Conservation (phyloP, 30 jellyfish, hydroid and myxozoan species). For the Haliclystus octoradiatus region DNA sequence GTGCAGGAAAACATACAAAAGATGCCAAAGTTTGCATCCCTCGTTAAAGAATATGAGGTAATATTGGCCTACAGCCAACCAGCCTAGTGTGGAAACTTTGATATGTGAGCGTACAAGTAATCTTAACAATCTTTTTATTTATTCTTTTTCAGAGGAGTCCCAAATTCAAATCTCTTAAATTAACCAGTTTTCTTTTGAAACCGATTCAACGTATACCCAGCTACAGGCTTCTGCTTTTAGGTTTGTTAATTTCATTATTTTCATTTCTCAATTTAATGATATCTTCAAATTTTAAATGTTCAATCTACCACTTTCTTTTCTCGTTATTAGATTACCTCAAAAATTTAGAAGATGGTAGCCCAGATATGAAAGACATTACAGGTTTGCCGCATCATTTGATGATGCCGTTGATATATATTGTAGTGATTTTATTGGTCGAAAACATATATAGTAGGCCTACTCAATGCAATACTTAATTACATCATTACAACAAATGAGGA, state of each 20-base stretch:
- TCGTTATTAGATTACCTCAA: slow-evolving; percentile 48
- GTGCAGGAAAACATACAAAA: slow-evolving; percentile 53
- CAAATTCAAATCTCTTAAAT: slow-evolving; percentile 36
- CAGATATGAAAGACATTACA: slow-evolving; percentile 57
- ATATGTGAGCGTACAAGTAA: neutral
- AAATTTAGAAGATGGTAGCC: slow-evolving; percentile 58
- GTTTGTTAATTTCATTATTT: slow-evolving; percentile 14
- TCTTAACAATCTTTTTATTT: neutral
- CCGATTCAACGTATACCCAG: slow-evolving; percentile 98
- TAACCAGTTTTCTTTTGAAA: slow-evolving; percentile 65
- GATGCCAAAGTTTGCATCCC: slow-evolving; percentile 64
- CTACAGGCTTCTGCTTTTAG: slow-evolving; percentile 64
- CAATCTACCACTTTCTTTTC: too few relatives aligned
- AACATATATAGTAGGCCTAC: too few relatives aligned
- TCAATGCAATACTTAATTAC: too few relatives aligned
- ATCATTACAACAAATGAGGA: too few relatives aligned
- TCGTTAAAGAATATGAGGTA: slow-evolving; percentile 85
- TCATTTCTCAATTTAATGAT: neutral
- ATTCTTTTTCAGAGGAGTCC: slow-evolving; percentile 45
- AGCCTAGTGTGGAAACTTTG: too few relatives aligned
- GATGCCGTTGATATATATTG: too few relatives aligned
- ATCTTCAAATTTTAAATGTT: too few relatives aligned
- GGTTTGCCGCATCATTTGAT: too few relatives aligned
- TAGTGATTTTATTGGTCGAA: too few relatives aligned
- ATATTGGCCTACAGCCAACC: too few relatives aligned